A percentile compares a stretch with the other conserved stretches of the same genome.
These are phyloP conservation scores for Hypena proboscidalis DNA, from an alignment of 2,888 invertebrate species.

Conservation along the genomic window DNA sequence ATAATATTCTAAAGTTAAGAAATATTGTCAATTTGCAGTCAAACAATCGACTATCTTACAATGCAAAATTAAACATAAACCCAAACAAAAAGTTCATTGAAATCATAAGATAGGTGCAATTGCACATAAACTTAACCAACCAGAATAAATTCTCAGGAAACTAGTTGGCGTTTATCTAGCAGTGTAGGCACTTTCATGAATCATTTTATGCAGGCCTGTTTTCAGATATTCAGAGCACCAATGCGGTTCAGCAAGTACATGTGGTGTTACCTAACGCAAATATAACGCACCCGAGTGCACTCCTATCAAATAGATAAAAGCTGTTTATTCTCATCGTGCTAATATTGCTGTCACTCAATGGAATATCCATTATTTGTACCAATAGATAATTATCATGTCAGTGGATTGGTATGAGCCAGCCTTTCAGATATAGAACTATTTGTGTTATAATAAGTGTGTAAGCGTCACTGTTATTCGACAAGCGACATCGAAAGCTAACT, in stretches of 20 bases:
- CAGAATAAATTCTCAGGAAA: conserved; percentile 39
- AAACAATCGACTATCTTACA: no score
- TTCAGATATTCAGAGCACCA: conserved; percentile 52
- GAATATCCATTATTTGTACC: no score
- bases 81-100: no score
- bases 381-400: no score
- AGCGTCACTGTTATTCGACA: no score
- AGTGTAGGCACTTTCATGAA: conserved; percentile 35
- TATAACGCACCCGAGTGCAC: conserved; percentile 30
- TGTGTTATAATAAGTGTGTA: no score
- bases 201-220: conserved; percentile 39
- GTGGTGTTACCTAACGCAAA: conserved; percentile 40
- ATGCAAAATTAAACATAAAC: no score
- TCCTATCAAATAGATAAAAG: conserved; percentile 14
- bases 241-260: conserved; percentile 39
- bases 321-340: not conserved
- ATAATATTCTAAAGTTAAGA: no score
- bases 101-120: conserved; percentile 22
- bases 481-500: no score
- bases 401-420: no score
- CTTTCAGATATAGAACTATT: no score
- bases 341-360: not conserved
- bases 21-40: no score
- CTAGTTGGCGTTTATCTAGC: conserved; percentile 35
- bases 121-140: conserved; percentile 35